Evolutionary conservation across 2,888 invertebrate genomes (phyloP).

Genomic region (Melanchra persicariae): DNA sequence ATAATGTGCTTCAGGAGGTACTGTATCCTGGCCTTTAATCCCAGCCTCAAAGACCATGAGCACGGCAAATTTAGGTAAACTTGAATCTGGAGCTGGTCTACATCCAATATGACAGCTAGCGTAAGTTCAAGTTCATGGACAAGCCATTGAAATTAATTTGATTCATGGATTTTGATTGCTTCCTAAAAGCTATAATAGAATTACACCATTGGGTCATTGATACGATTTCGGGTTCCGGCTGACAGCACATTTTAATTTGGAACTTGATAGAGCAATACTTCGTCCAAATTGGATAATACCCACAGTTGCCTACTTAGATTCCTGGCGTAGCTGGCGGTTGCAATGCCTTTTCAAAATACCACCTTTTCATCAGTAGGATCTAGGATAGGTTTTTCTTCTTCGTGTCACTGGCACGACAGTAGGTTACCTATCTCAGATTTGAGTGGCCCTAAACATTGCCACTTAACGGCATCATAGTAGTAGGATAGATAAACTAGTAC

Average conservation of each 20-base stretch:
- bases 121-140: constrained; percentile 29
- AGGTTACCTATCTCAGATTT: too few relatives aligned
- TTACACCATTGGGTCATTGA: constrained; percentile 15
- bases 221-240: constrained; percentile 26
- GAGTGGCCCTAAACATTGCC: too few relatives aligned
- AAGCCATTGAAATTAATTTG: constrained; percentile 11
- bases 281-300: background rate
- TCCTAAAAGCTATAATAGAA: background rate
- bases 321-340: background rate
- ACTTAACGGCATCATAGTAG: too few relatives aligned
- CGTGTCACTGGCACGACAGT: too few relatives aligned
- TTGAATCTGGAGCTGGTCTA: background rate
- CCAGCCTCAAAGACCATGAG: too few relatives aligned
- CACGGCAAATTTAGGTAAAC: background rate
- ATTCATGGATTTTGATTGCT: constrained; percentile 22
- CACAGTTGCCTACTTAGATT: background rate
- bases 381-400: too few relatives aligned
- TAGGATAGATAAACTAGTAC: background rate
- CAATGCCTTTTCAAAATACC: background rate
- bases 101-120: background rate
- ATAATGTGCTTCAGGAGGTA: too few relatives aligned
- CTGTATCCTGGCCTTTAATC: too few relatives aligned
- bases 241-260: constrained; percentile 36
- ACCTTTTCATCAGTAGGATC: background rate
- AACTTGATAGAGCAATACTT: background rate